Percentiles rank a stretch among this genome's conserved stretches.
Conservation (phyloP, 64 coral and sea anemone species). For the Montipora efflorescens region DNA sequence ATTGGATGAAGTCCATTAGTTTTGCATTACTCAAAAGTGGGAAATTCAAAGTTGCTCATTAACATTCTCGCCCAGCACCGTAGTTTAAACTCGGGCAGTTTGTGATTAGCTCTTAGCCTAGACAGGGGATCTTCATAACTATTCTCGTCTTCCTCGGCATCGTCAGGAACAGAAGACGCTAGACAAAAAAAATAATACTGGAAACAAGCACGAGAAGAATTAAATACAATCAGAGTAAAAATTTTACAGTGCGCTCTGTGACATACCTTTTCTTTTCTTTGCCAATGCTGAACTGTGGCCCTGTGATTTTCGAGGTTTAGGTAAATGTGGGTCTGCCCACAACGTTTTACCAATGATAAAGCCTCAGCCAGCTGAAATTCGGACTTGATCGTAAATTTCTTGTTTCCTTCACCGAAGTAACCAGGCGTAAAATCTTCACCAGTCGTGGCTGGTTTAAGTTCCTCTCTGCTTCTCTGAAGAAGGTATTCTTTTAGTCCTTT, state of each 20-base stretch:
- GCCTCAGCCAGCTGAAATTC: constrained; percentile 38
- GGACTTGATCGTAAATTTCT: constrained; percentile 24
- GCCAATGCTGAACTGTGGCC: no score
- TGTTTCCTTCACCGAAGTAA: constrained; percentile 15
- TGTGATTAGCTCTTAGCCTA: no score
- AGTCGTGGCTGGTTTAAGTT: no score
- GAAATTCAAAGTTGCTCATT: background rate
- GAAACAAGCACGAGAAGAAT: background rate
- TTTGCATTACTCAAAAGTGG: background rate
- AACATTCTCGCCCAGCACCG: background rate
- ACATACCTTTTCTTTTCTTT: no score
- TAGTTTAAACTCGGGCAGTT: no score
- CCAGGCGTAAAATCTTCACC: constrained; percentile 12
- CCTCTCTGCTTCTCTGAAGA: constrained; percentile 5
- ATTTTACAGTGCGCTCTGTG: no score
- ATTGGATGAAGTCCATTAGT: no score
- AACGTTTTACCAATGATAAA: background rate
- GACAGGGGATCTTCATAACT: no score
- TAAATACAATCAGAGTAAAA: background rate
- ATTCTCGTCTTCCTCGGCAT: no score
- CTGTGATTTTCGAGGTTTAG: no score
- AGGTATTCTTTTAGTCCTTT: constrained; percentile 34
- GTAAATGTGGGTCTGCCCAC: no score
- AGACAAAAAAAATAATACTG: constrained; percentile 25
- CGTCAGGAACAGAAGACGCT: background rate